A percentile compares a stretch with the other conserved stretches of the same genome.
Evolutionary conservation across 2,113 vertebrate genomes (phyloP).

Genomic region (Tetrax tetrax): DNA sequence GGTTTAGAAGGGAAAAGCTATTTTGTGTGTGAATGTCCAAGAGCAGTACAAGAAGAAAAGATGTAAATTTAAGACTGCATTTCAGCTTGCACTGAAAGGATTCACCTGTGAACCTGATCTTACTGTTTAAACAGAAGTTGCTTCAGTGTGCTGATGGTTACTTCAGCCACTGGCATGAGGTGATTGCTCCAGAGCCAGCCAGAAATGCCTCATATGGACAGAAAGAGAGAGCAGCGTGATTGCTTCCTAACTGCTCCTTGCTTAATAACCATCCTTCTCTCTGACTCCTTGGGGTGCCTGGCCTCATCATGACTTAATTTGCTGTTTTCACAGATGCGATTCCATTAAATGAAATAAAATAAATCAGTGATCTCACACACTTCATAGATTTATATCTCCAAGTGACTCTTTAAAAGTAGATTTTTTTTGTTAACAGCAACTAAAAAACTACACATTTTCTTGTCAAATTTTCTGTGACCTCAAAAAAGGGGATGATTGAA

Average conservation of each 20-base stretch:
- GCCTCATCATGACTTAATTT: conserved; percentile 29
- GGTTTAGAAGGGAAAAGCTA: not conserved
- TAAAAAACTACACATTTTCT: not conserved
- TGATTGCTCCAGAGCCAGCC: not conserved
- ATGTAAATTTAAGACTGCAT: not conserved
- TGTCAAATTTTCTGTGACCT: not conserved
- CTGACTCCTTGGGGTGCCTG: conserved; percentile 16
- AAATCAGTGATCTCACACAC: not conserved
- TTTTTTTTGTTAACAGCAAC: not conserved
- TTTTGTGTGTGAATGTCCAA: not conserved
- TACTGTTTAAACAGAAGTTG: not conserved
- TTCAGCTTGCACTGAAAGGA: not conserved
- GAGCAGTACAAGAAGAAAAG: not conserved
- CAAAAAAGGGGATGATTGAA: not conserved
- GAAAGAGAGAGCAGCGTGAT: not conserved
- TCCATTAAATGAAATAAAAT: conserved; percentile 27
- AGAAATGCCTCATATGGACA: not conserved
- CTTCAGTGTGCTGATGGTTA: not conserved
- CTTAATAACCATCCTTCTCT: conserved; percentile 10
- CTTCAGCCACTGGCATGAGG: not conserved
- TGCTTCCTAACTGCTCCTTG: conserved; percentile 40
- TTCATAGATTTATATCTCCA: conserved; percentile 1
- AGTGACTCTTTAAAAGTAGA: not conserved
- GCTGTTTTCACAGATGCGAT: conserved; percentile 14
- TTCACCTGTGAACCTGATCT: not conserved